Base-by-base conservation (phyloP, 2,797 vertebrate species). In the Anguilla marmorata region DNA sequence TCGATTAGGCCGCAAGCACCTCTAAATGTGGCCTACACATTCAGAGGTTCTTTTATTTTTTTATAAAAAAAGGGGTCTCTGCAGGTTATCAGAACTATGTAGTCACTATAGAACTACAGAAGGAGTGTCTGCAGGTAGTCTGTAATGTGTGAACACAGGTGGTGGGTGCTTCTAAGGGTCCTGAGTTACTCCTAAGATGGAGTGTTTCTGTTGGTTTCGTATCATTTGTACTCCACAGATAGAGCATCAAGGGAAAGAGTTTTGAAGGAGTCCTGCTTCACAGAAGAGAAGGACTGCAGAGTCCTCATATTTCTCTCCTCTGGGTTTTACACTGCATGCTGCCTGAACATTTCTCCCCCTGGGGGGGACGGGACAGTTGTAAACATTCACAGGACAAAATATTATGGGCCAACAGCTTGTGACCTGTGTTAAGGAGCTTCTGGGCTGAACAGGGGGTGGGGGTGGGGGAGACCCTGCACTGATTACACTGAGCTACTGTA, bases 401-500 rank as follows among this genome's bases (percentile, higher is more conserved):
- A 87, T 90, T 89, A 89, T 90, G 91, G 90, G 88, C 74, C 90
- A 90, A 86, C 92, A 91, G 90, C 93, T 88, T 87, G 89, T 85
- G 88, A 88, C 88, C 89, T 91, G 85, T 93, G 90, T 41, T 91
- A 90, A 89, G 45, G 30, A 30, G 86, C 19, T 66, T 7, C 37
- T 41, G 37, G 54, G 27, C 52, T 66, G 52, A 58, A 48, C 27
- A 66, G 79, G 27, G 27, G 86, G 58, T n/a, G 21, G 41, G 50
- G 41, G 50, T 58, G 72, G 83, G 56, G 41, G 89, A 88, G 84
- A 87, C 86, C 86, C 86, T 87, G 79, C 80, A 56, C 86, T 90
- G 87, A 91, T 88, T 85, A 88, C 86, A 41, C n/a, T 86, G 88
- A 87, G 86, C 86, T 86, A 85, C 87, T 89, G 85, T 66, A n/a